Evolutionary conservation across 2,797 vertebrate genomes (phyloP), one percentile per base, ranked within the genome.

Genomic region (Acrossocheilus fasciatus): DNA sequence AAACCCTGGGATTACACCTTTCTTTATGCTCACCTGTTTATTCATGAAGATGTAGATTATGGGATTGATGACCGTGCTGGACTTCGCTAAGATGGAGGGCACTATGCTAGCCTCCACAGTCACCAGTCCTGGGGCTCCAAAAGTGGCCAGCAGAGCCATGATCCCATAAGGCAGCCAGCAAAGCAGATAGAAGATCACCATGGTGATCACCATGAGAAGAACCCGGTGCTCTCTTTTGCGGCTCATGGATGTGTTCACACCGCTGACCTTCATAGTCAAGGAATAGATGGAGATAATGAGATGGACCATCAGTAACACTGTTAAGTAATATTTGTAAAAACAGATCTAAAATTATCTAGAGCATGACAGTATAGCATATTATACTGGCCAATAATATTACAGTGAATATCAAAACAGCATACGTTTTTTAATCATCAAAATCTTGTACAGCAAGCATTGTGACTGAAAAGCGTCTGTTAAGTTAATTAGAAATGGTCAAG

Each of bases 21-120:
- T 50, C 6, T 12, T 62, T n/a, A 36, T 47, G 59, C 95, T 91
- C 92, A 96, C 96, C 96, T 96, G 95, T 89, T 95, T 97, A 92
- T 97, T 97, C 95, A 96, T 94, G 87, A 96, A 96, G 57, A 96
- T 89, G 85, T 96, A 97, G 90, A 96, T 97, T 57, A 97, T 90
- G 10, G 96, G 96, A 90, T 96, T 96, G 90, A 96, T 91, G 89
- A 95, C 93, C 0, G 96, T 96, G 92, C 96, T 97, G 91, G 93
- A 94, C 90, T 97, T 96, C 89, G 95, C 96, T 11, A 97, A 93
- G 80, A 97, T 84, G 0, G 95, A 96, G 2, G 96, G 96, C 43
- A 95, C 90, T 91, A 96, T 91, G 91, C 94, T 96, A 1, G 94
- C 95, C 84, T 93, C 91, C 0, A 95, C 94, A 2, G 92, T 94